Base-by-base conservation (phyloP, 2,888 invertebrate species). In the Allophyes oxyacanthae region DNA sequence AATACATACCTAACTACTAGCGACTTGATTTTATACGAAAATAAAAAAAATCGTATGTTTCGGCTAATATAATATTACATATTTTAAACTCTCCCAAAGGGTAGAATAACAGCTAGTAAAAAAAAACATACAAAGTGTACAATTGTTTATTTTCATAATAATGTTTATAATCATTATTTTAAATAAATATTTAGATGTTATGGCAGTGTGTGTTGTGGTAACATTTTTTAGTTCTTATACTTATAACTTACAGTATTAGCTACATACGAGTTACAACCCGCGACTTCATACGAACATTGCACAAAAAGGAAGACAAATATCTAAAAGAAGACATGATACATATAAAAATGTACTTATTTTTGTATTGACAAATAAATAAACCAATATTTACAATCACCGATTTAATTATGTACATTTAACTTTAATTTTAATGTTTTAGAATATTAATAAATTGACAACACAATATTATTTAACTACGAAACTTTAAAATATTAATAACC, bases 201-300 rank as follows among this genome's bases (percentile, higher is more conserved):
- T 75, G 75, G 75, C 75, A 75, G 75, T 75, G 77, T 75, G 77
- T 71, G 55, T 67, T 37, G 60, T 61, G 77, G 64, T 65, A 77
- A 65, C 73, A 45, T 62, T 56, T 13, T 34, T 46, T 42, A 41
- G 33, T 51, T 51, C 6, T 69, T 61, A 67, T 44, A 1, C 36
- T 41, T 45, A 37, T 33, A 58, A 51, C 53, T 68, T 68, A 71
- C 49, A 42, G 52, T 54, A 67, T 33, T 56, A 15, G 46, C 53
- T 65, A 59, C 51, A n/a, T 42, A 53, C 33, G 15, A 28, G 38
- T 26, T 10, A 40, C 37, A 44, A 54, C 40, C 51, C 38, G 57
- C 52, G 52, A 60, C 43, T 43, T 55, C 6, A 28, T 46, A 52
- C 38, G 46, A 37, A 71, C 32, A 62, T 69, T 72, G 62, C 56